Evolutionary conservation across 2,888 invertebrate genomes (phyloP).

Genomic region (Diploptera punctata): DNA sequence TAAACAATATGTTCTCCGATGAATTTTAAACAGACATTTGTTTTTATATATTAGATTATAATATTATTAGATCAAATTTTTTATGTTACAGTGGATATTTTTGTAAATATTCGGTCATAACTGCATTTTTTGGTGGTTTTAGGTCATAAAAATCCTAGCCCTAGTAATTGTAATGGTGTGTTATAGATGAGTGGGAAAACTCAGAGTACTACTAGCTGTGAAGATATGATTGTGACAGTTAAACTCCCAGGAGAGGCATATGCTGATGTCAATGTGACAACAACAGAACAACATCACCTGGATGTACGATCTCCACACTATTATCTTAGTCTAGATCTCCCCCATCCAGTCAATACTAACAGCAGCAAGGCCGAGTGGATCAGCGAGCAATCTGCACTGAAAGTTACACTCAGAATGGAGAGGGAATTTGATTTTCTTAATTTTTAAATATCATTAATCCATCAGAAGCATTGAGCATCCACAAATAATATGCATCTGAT

Average conservation of each 20-base stretch:
- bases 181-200: slow-evolving; percentile 81
- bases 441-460: too few species aligned
- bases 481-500: too few species aligned
- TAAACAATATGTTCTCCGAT: too few species aligned
- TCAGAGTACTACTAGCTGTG: slow-evolving; percentile 81
- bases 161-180: too few species aligned
- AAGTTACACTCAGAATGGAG: slow-evolving; percentile 73
- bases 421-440: slow-evolving; percentile 88
- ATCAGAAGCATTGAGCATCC: too few species aligned
- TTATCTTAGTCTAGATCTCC: slow-evolving; percentile 75
- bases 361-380: slow-evolving; percentile 80
- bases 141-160: too few species aligned
- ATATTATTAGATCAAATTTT: too few species aligned
- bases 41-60: too few species aligned
- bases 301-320: slow-evolving; percentile 70
- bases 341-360: slow-evolving; percentile 84
- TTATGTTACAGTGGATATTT: too few species aligned
- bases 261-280: slow-evolving; percentile 76
- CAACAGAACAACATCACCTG: slow-evolving; percentile 58
- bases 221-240: slow-evolving; percentile 82
- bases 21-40: too few species aligned
- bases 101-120: too few species aligned
- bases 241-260: slow-evolving; percentile 77
- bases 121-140: too few species aligned
- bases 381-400: slow-evolving; percentile 67